phyloP scores from a whole-genome alignment of 2,797 vertebrate genomes.

The Mallotus villosus region DNA sequence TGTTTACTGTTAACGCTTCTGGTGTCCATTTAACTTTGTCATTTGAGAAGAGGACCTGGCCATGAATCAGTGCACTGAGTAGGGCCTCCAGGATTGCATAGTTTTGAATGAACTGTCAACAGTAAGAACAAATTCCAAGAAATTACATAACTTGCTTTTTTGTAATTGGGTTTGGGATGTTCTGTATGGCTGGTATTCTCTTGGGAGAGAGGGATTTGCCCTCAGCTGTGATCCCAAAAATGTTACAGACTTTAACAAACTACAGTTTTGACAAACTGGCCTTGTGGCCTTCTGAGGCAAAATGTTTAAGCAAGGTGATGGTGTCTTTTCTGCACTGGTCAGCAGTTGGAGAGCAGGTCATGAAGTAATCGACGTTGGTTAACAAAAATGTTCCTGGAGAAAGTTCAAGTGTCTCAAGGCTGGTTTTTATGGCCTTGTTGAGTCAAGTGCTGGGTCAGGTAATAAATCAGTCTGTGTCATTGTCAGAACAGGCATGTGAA shows the following conservation, averaged over 20 bases:
- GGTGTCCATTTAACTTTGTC: not conserved
- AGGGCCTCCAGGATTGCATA: not conserved
- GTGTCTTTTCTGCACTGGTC: not conserved
- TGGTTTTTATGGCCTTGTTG: conserved; percentile 9
- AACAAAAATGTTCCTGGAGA: not conserved
- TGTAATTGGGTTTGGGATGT: not conserved
- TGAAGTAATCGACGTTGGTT: conserved; percentile 10
- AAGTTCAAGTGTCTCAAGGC: not conserved
- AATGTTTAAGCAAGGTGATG: conserved; percentile 11
- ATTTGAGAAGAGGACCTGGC: not conserved
- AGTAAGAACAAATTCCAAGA: not conserved
- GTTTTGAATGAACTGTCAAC: not conserved
- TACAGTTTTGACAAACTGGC: conserved; percentile 8
- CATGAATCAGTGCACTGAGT: not conserved
- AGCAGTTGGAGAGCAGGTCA: not conserved
- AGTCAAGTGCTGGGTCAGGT: too few relatives aligned
- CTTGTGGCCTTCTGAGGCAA: conserved; percentile 9
- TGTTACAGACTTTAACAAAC: conserved; percentile 7
- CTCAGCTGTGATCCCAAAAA: not conserved
- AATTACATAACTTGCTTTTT: conserved; percentile 8
- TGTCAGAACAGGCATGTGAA: too few relatives aligned
- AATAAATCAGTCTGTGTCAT: too few relatives aligned
- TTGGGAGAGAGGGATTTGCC: not conserved
- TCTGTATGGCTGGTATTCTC: not conserved
- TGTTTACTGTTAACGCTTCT: not conserved